phyloP scores from a whole-genome alignment of 2,113 vertebrate genomes.

The Atlantisia rogersi region DNA sequence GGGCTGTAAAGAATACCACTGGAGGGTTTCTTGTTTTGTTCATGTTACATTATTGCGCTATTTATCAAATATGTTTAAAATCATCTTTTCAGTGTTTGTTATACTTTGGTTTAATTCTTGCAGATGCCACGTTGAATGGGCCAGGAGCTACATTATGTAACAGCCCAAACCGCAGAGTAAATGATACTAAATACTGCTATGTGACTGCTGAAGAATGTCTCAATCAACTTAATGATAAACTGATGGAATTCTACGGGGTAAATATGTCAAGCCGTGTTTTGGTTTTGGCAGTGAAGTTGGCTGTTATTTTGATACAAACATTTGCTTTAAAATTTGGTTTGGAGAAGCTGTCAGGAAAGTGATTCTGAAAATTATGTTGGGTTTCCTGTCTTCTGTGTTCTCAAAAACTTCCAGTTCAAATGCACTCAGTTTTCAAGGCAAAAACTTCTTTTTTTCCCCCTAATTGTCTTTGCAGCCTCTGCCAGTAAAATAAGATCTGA shows the following conservation, averaged over 20 bases:
- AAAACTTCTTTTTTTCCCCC: neutral
- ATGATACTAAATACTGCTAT: neutral
- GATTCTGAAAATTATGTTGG: neutral
- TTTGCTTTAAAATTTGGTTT: neutral
- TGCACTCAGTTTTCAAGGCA: neutral
- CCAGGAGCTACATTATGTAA: neutral
- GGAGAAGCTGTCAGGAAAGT: neutral
- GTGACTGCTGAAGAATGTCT: conserved; percentile 72
- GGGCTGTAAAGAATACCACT: neutral
- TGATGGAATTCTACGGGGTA: conserved; percentile 66
- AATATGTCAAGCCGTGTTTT: neutral
- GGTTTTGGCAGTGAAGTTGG: neutral
- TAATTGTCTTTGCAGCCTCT: neutral
- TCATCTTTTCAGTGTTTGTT: neutral
- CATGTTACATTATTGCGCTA: neutral
- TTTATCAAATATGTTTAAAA: neutral
- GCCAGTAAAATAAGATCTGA: neutral
- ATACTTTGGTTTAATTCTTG: neutral
- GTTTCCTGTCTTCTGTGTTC: neutral
- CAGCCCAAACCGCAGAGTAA: neutral
- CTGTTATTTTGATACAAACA: neutral
- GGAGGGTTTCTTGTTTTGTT: neutral
- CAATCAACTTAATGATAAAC: conserved; percentile 51
- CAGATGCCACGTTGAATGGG: neutral
- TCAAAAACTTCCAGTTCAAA: neutral